Base-by-base conservation (phyloP, 2,888 invertebrate species). In the Volucella inanis region DNA sequence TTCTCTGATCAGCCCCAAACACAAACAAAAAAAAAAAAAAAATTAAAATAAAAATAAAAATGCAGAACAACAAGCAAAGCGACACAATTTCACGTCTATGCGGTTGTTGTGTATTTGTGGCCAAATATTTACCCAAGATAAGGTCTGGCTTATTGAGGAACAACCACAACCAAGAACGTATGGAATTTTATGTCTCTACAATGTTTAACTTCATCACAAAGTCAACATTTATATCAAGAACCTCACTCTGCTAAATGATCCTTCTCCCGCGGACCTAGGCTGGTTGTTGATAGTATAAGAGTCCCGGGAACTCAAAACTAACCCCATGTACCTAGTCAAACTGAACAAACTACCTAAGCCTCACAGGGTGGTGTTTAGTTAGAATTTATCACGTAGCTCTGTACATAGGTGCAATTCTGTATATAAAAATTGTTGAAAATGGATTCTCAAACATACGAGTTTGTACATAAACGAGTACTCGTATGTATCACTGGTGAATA, bases 111-210 rank as follows among this genome's bases (percentile, higher is more conserved):
- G 70, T 81, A 38, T 64, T 77, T 43, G 70, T 81, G 62, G 47
- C 67, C 57, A 85, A 85, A 85, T 85, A 85, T 85, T 85, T 85
- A 77, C 57, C 72, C 11, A n/a, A 64, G 85, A 85, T 85, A 85
- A 85, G 54, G 54, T 31, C 6, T 11, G n/a, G 43, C 47, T 57
- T 39, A 52, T 12, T 62, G 38, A 61, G 62, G 9, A 75, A 64
- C 52, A 61, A 74, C 59, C 61, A 75, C 38, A 67, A 50, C 75
- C 62, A 11, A 61, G 31, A 55, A 49, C 57, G 31, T 50, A 55
- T 52, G 55, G 59, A 61, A 41, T 85, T 71, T 70, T 70, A 71
- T 31, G 6, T 6, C 31, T 31, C 31, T 31, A 31, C 31, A 31
- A 31, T 31, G 31, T 80, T 65, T 67, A 67, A 65, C 55, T 68